A percentile compares a stretch with the other conserved stretches of the same genome.
Evolutionary conservation across 1,140 invertebrate species (phyloP).

Genomic region (Mycetomoellerius zeteki): DNA sequence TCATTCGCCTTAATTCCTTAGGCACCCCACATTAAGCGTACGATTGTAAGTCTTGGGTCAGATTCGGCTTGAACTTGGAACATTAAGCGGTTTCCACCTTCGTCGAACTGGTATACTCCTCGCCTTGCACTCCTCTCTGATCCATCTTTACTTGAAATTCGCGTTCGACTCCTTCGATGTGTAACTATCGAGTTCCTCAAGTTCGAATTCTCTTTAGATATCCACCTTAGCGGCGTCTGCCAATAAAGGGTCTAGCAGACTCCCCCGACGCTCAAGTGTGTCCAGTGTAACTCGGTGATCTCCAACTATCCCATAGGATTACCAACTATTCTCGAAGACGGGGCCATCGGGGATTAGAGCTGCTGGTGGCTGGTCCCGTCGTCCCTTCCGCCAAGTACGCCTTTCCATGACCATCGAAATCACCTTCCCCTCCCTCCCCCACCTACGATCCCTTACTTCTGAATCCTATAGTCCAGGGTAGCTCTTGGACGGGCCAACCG

Average conservation of each 20-base stretch:
- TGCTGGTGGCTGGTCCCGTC: constrained; percentile 69
- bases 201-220: constrained; percentile 78
- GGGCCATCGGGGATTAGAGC: constrained; percentile 85
- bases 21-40: constrained; percentile 72
- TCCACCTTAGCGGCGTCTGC: constrained; percentile 75
- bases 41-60: constrained; percentile 72
- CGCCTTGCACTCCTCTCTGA: constrained; percentile 51
- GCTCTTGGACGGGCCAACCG: constrained; percentile 48
- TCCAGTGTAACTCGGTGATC: constrained; percentile 86
- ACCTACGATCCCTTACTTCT: constrained; percentile 51
- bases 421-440: constrained; percentile 39
- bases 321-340: constrained; percentile 87
- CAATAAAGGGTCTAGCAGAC: constrained; percentile 74
- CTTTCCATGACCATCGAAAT: constrained; percentile 76
- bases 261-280: constrained; percentile 73
- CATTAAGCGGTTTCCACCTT: constrained; percentile 75
- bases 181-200: constrained; percentile 76
- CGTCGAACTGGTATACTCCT: constrained; percentile 50
- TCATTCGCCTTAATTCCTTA: constrained; percentile 60
- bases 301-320: constrained; percentile 87
- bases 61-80: constrained; percentile 72
- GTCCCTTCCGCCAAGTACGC: constrained; percentile 69
- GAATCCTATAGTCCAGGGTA: constrained; percentile 65
- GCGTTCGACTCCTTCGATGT: constrained; percentile 70
- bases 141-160: constrained; percentile 58